Evolutionary conservation across 2,888 invertebrate genomes (phyloP), one percentile per base, ranked within the genome.

Genomic region (Alitta virens): DNA sequence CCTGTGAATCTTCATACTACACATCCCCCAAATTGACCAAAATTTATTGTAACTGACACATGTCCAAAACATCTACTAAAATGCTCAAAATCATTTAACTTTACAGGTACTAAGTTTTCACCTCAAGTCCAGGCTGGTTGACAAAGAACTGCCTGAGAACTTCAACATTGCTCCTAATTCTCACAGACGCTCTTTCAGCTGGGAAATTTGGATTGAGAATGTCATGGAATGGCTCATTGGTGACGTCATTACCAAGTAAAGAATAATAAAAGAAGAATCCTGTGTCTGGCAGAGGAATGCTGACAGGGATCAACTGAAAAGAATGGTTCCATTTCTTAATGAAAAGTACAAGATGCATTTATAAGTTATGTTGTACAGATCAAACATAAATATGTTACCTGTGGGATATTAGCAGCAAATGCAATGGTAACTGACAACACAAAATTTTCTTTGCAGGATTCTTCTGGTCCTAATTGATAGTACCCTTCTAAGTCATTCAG

Each of bases 221-320:
- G 68, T 83, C 80, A 27, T 73, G 64, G 69, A 83, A 83, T 3
- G 71, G 69, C 60, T 83, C 82, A 60, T 80, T 83, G 43, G 78
- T 80, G 16, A 83, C 78, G 71, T 82, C 81, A 71, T 83, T 82
- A 14, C 82, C 83, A 62, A 83, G 73, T 25, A 83, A 68, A 5
- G 82, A 78, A 65, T 81, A 83, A 71, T 81, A 83, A 69, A 83
- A 83, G 71, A 78, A 82, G 65, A 79, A 83, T 1, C 80, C 81
- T 33, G 73, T 68, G 40, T 64, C 67, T 12, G 80, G 76, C 33
- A 80, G 63, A 2, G 75, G 68, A 23, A 72, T 67, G 49, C 70
- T 72, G 55, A 77, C 76, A 0, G 82, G 80, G 43, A 79, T 72
- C 60, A 80, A 66, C 78, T 80, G 68, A 50, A 74, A 46, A 57